Percentiles rank a stretch among this genome's conserved stretches.
phyloP scores from a whole-genome alignment of 2,888 invertebrate genomes.

The Netelia melanura region DNA sequence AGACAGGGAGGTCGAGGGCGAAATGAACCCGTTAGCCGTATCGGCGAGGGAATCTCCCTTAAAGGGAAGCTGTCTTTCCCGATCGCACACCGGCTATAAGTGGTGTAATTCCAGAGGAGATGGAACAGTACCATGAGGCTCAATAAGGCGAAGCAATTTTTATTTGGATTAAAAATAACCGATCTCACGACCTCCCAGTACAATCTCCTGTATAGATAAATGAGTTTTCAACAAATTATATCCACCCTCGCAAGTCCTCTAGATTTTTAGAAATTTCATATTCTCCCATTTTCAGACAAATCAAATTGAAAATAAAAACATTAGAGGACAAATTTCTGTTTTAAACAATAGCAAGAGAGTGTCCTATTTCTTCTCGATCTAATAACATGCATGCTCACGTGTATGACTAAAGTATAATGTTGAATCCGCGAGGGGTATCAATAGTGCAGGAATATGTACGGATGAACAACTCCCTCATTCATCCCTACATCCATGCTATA shows the following conservation, averaged over 20 bases:
- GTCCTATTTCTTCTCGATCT: not conserved
- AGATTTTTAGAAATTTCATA: too few species aligned
- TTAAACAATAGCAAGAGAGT: not conserved
- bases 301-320: not conserved
- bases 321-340: not conserved
- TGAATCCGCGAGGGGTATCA: constrained; percentile 22
- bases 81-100: constrained; percentile 18
- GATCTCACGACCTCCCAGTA: too few species aligned
- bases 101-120: not conserved
- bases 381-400: not conserved
- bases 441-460: not conserved
- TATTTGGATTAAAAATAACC: too few species aligned
- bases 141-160: not conserved
- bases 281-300: too few species aligned
- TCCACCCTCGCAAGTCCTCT: too few species aligned
- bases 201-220: too few species aligned
- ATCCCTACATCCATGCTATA: not conserved
- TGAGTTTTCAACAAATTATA: too few species aligned
- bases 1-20: constrained; percentile 59
- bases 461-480: not conserved
- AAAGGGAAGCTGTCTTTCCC: constrained; percentile 75
- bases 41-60: constrained; percentile 76
- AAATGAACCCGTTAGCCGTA: constrained; percentile 80
- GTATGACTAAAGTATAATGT: not conserved
- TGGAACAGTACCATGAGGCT: not conserved